Base-by-base conservation (phyloP, 1,140 invertebrate species). In the Leptinotarsa defecta region DNA sequence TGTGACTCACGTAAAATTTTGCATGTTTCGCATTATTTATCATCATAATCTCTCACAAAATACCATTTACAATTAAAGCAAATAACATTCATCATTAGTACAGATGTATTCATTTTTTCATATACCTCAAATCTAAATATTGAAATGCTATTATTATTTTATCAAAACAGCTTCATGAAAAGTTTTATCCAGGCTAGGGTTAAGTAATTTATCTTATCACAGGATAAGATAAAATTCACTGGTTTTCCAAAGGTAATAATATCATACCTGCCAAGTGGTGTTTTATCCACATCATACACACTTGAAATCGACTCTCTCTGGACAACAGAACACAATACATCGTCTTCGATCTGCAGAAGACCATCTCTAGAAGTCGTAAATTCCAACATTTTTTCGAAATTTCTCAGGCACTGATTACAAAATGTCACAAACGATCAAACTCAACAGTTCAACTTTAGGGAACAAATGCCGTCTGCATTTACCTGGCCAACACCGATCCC, bases 271-370 rank as follows among this genome's bases (percentile, higher is more conserved):
- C 90, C 90, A 88, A 91, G 91, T 79, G 91, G 91, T 84, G 90
- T 91, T 83, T 91, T 90, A 83, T 91, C 91, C 80, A 91, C 90
- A 83, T 90, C 88, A 85, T 91, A 91, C 74, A 91, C 88, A 81
- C 90, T 88, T 78, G 89, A 88, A 85, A 91, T 91, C 76, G 90
- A 89, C 82, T 90, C 88, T 81, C 87, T 87, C 75, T 89, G 89
- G 80, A 91, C 87, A 79, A 91, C 86, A 82, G 85, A 87, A 73
- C 87, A 86, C 77, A 91, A 85, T 80, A 87, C 86, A 81, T 89
- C 89, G 83, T 89, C 87, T 69, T 87, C 87, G 72, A 91, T 86
- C 85, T 90, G 89, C 84, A 91, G 85, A 75, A 91, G 87, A 79
- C 91, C 91, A 86, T 91, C 89, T 62, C 75, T 74, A 17, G 80